Evolutionary conservation across 2,113 vertebrate species (phyloP), one percentile per base, ranked within the genome.

Genomic region (Gyps fulvus): DNA sequence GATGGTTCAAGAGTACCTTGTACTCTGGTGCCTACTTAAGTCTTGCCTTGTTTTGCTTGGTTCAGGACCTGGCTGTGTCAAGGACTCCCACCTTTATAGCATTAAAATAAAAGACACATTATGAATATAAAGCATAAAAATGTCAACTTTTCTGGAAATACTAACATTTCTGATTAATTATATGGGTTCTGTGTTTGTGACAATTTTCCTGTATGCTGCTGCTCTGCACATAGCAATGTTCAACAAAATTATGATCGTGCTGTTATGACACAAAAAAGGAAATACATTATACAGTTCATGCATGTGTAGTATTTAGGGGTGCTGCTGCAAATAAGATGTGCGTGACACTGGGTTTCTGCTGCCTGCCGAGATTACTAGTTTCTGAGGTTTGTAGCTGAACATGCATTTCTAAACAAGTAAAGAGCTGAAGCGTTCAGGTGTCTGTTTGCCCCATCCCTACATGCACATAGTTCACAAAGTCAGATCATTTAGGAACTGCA

Each of bases 241-340:
- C 0, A 3, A 47, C 34, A 54, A 31, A 67, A 23, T 2, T 10
- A 10, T 26, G 62, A 29, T 52, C 7, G 1, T 8, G 23, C 22
- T 26, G 16, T 34, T 65, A 45, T 2, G 15, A 26, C 32, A 55
- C 27, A 7, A 7, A 43, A 27, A 54, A 62, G 21, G 34, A n/a
- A 79, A 32, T n/a, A 3, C 2, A 25, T 61, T 6, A 1, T 5
- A 4, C 10, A 10, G 27, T 40, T 58, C 32, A 2, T 4, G 23
- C 36, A 3, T 1, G 11, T 5, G 2, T 16, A 6, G 29, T 18
- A 89, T 25, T 62, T 59, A 3, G 32, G 67, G 32, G 11, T 59
- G 27, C 81, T 89, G 58, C 36, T 58, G 71, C 20, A 2, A 73
- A 13, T n/a, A 36, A 32, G 25, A 12, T 14, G 40, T 26, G 29